Base-by-base conservation (phyloP, 1,140 invertebrate species). In the Tribolium madens region DNA sequence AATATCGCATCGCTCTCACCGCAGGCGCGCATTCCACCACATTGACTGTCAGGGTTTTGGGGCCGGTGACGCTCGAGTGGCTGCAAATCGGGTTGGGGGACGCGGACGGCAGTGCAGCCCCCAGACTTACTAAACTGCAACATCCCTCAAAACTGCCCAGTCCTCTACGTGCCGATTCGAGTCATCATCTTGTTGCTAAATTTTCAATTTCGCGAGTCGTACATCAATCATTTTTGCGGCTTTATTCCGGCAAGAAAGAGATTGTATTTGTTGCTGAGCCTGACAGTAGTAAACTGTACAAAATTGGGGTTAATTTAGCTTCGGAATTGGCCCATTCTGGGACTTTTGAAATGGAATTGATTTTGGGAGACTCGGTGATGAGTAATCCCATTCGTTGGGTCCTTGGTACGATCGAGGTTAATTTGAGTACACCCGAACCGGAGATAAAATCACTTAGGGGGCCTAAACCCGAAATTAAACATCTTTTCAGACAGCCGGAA, bases 201-300 rank as follows among this genome's bases (percentile, higher is more conserved):
- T 96, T 98, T 85, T 85, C 89, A 0, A 86, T 98, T 0, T 95
- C 91, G 0, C 90, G 97, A 76, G 87, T 90, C 36, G 94, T 96
- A 26, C 97, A 99, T 86, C 97, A 99, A 88, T 94, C 96, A 0
- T 99, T 99, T 87, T 91, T 99, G 2, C 90, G 94, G 14, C 89
- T 99, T 14, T 89, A 88, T 18, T 87, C 93, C 82, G 84, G 87
- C 12, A 88, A 91, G 57, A 90, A 93, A 78, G 97, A 99, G 88
- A 94, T 97, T 26, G 93, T 98, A 80, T 98, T 97, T 85, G 93
- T 98, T 18, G 95, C 96, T 10, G 97, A 98, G 85, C 90, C 92
- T n/a, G 97, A 98, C 84, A 88, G 89, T 53, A 87, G 88, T 77
- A 91, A 93, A 80, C 88, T 92, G n/a, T 97, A 98, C 83, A 96